Percentiles rank a stretch among this genome's conserved stretches.
Evolutionary conservation across 37 sponge, comb jelly and placozoan genomes (phyloP).

Genomic region (Chondrosia reniformis): DNA sequence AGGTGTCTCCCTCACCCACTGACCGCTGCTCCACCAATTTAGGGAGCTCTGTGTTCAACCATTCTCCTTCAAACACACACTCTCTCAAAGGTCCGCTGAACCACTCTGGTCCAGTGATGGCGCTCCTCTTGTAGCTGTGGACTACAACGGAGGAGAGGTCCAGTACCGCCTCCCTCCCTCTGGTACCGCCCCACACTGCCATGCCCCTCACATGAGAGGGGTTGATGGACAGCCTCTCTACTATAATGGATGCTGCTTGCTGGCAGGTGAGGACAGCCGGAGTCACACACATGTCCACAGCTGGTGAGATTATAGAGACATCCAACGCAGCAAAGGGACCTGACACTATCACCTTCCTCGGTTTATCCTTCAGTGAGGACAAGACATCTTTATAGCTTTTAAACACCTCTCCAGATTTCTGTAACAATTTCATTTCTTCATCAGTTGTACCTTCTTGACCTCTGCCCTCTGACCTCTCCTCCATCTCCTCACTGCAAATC

Average conservation of each 20-base stretch:
- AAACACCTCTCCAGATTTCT: too few species aligned
- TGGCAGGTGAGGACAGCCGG: conserved; percentile 30
- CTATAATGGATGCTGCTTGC: conserved; percentile 53
- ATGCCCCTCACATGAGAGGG: conserved; percentile 33
- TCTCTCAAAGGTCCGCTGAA: conserved; percentile 41
- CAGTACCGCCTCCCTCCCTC: neutral
- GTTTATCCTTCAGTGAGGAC: too few species aligned
- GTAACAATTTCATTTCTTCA: too few species aligned
- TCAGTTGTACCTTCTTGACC: too few species aligned
- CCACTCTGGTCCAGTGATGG: conserved; percentile 55
- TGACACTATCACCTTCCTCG: too few species aligned
- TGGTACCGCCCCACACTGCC: conserved; percentile 23
- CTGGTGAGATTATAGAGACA: too few species aligned
- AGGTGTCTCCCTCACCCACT: neutral
- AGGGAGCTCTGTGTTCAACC: conserved; percentile 33
- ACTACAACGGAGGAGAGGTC: conserved; percentile 14
- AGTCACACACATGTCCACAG: too few species aligned
- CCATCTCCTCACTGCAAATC: too few species aligned
- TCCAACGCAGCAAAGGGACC: too few species aligned
- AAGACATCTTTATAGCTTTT: too few species aligned
- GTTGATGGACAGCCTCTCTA: conserved; percentile 36
- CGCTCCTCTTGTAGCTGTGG: conserved; percentile 29
- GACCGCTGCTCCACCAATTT: neutral
- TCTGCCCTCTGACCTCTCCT: too few species aligned
- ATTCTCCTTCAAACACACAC: conserved; percentile 52